Evolutionary conservation across 2,797 vertebrate species (phyloP).

Genomic region (Eutrigla gurnardus): DNA sequence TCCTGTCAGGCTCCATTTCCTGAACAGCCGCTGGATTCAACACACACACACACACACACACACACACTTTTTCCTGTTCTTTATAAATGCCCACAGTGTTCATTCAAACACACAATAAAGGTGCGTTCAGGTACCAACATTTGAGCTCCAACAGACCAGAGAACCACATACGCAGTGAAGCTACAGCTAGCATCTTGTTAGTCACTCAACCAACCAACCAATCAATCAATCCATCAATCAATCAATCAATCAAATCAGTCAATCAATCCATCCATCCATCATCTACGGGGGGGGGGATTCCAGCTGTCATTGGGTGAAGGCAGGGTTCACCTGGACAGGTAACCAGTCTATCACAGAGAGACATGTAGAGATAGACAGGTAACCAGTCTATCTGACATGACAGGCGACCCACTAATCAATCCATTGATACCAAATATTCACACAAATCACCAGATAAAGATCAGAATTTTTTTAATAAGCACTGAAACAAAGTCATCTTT

Average conservation of each 20-base stretch:
- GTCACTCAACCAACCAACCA: background rate
- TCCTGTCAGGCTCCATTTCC: slow-evolving; percentile 5
- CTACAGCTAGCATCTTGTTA: background rate
- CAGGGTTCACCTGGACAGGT: too few species aligned
- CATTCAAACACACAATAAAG: slow-evolving; percentile 6
- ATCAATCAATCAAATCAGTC: background rate
- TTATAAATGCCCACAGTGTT: background rate
- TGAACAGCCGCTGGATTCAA: background rate
- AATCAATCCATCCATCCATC: background rate
- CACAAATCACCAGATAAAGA: background rate
- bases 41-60: background rate
- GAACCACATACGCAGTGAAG: background rate
- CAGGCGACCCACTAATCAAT: background rate
- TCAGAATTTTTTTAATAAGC: slow-evolving; percentile 20
- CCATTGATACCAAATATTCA: too few species aligned
- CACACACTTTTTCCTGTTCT: background rate
- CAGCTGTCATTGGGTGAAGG: too few species aligned
- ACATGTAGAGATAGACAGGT: too few species aligned
- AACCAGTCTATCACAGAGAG: too few species aligned
- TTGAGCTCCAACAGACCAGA: too few species aligned
- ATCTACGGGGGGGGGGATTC: too few species aligned
- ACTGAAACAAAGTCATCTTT: background rate
- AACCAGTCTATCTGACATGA: too few species aligned
- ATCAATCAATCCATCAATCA: background rate
- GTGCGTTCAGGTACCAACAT: background rate